Conservation (phyloP, 1,140 invertebrate species). For the Chrysomallon squamiferum region DNA sequence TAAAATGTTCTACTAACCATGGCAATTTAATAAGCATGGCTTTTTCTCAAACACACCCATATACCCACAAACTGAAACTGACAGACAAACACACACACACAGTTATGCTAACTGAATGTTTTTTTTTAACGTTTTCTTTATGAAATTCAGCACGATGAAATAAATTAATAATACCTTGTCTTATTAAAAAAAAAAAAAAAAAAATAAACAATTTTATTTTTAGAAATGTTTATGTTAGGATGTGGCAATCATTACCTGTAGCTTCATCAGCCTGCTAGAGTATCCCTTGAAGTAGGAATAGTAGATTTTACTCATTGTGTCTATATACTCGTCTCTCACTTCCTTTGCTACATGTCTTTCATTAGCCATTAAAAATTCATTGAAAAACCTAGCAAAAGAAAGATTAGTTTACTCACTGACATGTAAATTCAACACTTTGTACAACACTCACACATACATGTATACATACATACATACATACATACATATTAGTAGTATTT, state of each 20-base stretch:
- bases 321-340: slow-evolving; percentile 90
- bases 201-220: too few species aligned
- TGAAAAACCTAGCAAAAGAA: slow-evolving; percentile 79
- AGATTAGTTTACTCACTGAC: slow-evolving; percentile 1
- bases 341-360: slow-evolving; percentile 94
- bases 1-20: not conserved
- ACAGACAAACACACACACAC: not conserved
- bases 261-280: slow-evolving; percentile 81
- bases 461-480: not conserved
- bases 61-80: not conserved
- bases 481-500: not conserved
- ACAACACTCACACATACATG: not conserved
- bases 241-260: slow-evolving; percentile 77
- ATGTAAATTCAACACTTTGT: too few species aligned
- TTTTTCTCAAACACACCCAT: not conserved
- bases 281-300: slow-evolving; percentile 99
- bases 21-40: not conserved
- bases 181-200: too few species aligned
- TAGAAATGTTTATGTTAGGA: too few species aligned
- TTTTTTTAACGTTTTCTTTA: too few species aligned
- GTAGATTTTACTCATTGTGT: slow-evolving; percentile 98
- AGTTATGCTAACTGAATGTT: not conserved
- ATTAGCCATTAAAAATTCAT: slow-evolving; percentile 95
- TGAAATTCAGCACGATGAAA: too few species aligned
- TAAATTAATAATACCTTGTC: too few species aligned